Evolutionary conservation across 2,113 vertebrate genomes (phyloP).

Genomic region (Thymallus thymallus): DNA sequence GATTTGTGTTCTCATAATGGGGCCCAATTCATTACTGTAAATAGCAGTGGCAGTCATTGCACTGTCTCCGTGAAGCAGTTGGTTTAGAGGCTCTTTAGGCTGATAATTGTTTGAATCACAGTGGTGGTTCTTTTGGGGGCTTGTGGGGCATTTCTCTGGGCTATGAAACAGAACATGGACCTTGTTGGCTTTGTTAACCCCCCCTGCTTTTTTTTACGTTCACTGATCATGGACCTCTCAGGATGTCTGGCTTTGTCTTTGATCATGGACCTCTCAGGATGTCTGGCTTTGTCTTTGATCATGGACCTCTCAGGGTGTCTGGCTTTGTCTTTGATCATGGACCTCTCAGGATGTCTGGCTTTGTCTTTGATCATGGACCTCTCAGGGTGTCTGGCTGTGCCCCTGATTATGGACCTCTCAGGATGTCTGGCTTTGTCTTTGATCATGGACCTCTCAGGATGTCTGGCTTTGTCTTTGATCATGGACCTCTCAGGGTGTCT

Average conservation of each 20-base stretch:
- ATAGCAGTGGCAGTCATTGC: conserved; percentile 66
- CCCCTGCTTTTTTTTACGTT: no score
- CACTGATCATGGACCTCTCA: not conserved
- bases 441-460: no score
- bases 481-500: no score
- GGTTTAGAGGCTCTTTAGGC: conserved; percentile 53
- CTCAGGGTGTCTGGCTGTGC: no score
- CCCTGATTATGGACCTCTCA: no score
- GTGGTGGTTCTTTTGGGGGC: conserved; percentile 46
- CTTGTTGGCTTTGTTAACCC: not conserved
- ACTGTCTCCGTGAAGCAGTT: conserved; percentile 55
- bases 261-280: no score
- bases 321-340: no score
- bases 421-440: no score
- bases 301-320: not conserved
- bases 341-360: no score
- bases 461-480: no score
- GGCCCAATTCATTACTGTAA: conserved; percentile 67
- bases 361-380: no score
- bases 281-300: no score
- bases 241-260: not conserved
- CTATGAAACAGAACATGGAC: conserved; percentile 43
- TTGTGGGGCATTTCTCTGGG: not conserved
- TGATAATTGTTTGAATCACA: conserved; percentile 60
- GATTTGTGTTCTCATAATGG: conserved; percentile 60